phyloP scores from a whole-genome alignment of 2,113 vertebrate genomes.

The Mormyrus iriodes region DNA sequence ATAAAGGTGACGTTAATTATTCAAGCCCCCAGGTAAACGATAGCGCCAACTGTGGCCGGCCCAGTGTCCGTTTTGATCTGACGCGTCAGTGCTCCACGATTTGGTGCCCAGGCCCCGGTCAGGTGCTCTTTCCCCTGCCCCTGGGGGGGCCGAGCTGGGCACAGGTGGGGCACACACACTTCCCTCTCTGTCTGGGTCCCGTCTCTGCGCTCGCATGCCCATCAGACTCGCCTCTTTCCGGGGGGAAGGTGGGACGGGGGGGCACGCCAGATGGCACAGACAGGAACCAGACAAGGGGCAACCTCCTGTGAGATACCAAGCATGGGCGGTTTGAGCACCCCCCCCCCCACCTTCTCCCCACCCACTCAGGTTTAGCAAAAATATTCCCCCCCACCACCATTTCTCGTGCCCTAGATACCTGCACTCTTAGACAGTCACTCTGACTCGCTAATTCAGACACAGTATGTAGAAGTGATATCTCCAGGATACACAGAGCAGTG shows the following conservation, averaged over 20 bases:
- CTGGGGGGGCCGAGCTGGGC: not conserved
- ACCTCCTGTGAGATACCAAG: constrained; percentile 46
- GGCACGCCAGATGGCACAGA: constrained; percentile 65
- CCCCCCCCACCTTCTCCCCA: not conserved
- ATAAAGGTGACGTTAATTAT: constrained; percentile 17
- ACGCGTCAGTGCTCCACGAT: not conserved
- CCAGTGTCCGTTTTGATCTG: not conserved
- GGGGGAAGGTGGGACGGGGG: constrained; percentile 57
- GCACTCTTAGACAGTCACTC: not conserved
- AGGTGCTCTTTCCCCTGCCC: not conserved
- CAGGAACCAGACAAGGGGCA: constrained; percentile 54
- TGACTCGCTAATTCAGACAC: not conserved
- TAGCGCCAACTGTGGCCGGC: too few species aligned
- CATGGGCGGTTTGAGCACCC: not conserved
- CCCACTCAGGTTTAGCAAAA: not conserved
- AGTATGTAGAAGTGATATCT: not conserved
- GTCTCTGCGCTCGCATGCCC: constrained; percentile 29
- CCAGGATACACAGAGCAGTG: not conserved
- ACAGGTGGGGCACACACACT: not conserved
- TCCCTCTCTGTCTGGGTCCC: constrained; percentile 12
- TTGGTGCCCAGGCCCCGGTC: not conserved
- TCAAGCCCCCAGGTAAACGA: not conserved
- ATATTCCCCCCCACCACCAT: not conserved
- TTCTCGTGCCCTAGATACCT: not conserved
- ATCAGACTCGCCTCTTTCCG: constrained; percentile 49